Percentiles rank a stretch among this genome's conserved stretches.
Evolutionary conservation across 2,797 vertebrate genomes (phyloP).

Genomic region (Aotus griseimembra): DNA sequence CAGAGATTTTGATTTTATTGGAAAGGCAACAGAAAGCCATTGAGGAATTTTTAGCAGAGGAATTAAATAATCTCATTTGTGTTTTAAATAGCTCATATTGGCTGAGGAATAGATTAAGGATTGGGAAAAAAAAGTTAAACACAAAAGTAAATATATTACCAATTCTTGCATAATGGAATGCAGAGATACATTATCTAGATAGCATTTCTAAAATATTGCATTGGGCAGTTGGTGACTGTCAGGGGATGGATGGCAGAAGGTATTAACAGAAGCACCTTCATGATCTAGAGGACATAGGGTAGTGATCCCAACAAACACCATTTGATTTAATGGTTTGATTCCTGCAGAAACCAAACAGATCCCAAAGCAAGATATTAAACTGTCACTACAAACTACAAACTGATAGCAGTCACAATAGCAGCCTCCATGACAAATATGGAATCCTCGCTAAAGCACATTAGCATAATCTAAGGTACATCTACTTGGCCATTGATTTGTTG

Average conservation of each 20-base stretch:
- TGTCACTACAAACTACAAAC: background rate
- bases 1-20: background rate
- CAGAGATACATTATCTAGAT: too few species aligned
- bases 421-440: background rate
- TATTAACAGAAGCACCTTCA: background rate
- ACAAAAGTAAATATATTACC: background rate
- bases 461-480: background rate
- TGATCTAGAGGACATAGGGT: background rate
- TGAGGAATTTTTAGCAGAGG: background rate
- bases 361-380: background rate
- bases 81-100: background rate
- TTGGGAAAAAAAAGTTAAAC: background rate
- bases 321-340: background rate
- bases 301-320: background rate
- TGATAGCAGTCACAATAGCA: background rate
- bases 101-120: background rate
- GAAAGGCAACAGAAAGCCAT: background rate
- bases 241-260: too few species aligned
- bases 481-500: background rate
- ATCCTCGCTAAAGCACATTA: background rate
- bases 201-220: background rate
- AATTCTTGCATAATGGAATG: background rate
- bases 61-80: background rate
- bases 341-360: background rate
- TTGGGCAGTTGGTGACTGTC: fast-evolving